phyloP scores from a whole-genome alignment of 2,888 invertebrate genomes.

The Eristalinus sepulchralis region DNA sequence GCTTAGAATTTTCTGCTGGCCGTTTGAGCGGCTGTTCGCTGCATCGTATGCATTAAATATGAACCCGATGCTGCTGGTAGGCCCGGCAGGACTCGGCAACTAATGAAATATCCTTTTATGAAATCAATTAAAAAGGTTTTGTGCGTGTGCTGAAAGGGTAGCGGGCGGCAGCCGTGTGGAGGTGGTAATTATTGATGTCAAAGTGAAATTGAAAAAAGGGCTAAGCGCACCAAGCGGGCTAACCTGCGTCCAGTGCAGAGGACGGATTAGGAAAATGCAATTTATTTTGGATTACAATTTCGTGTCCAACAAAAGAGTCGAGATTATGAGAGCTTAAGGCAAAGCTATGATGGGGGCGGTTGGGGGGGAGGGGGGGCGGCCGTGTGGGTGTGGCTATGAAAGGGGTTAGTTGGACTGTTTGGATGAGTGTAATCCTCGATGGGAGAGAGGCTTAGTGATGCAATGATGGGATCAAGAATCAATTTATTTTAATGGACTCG shows the following conservation, averaged over 20 bases:
- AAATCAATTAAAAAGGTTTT: conserved; percentile 63
- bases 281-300: conserved; percentile 62
- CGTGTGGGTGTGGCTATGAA: neutral
- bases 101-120: conserved; percentile 66
- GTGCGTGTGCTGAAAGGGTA: neutral
- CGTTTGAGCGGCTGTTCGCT: neutral
- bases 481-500: neutral
- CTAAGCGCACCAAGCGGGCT: conserved; percentile 5
- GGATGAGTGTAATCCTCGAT: neutral
- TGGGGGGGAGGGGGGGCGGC: conserved; percentile 29
- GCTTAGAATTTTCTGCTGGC: conserved; percentile 45
- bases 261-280: conserved; percentile 36
- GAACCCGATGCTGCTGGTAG: neutral
- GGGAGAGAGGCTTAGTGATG: neutral
- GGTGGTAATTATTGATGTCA: conserved; percentile 56
- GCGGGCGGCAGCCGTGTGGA: neutral
- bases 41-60: conserved; percentile 28
- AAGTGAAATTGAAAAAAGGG: conserved; percentile 59
- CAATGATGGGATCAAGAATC: neutral
- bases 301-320: conserved; percentile 20
- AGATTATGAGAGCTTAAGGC: conserved; percentile 6
- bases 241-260: neutral
- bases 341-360: neutral
- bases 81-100: conserved; percentile 10
- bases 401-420: neutral